Evolutionary conservation across 2,888 invertebrate genomes (phyloP), one percentile per base, ranked within the genome.

Genomic region (Drosophila melanosoma): DNA sequence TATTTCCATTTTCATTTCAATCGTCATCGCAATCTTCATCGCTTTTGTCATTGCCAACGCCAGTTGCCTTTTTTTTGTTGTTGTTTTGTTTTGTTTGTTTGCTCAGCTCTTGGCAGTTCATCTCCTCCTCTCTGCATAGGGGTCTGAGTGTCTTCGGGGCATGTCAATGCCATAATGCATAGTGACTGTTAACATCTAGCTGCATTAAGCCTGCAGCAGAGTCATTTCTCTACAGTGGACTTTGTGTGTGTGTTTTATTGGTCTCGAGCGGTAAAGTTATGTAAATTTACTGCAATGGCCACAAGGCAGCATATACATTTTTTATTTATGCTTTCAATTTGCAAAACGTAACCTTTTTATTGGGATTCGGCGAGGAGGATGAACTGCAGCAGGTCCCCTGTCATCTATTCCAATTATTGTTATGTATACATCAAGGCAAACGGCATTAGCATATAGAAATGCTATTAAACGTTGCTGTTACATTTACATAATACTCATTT

Each of bases 271-370:
- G 12, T 36, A 65, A 51, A 48, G 63, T 56, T 69, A 80, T 70
- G 64, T 40, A 68, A 76, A 82, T 83, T 69, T 69, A 63, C 45
- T 59, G 68, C 67, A 53, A 35, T 26, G 42, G 49, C 62, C 63
- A 26, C 48, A 52, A 71, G 54, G 48, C 49, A 62, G 29, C 58
- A 59, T 52, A 62, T 62, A 63, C 51, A 76, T 76, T 73, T 76
- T 77, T 77, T 83, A 83, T 86, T 86, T 77, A 87, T 73, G 73
- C 49, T 69, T 76, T 73, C 74, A 72, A 81, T 83, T 82, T 74
- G 63, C 68, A 67, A 69, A 74, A 70, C 35, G 60, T 56, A 72
- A 69, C 36, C 77, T 80, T 80, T 74, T 68, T 62, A 72, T 71
- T 65, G 69, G 54, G 63, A 45, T 53, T 52, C 20, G 20, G 40